These are phyloP conservation scores for Henicopernis longicauda DNA, from an alignment of 2,113 vertebrate species.

Conservation along the genomic window DNA sequence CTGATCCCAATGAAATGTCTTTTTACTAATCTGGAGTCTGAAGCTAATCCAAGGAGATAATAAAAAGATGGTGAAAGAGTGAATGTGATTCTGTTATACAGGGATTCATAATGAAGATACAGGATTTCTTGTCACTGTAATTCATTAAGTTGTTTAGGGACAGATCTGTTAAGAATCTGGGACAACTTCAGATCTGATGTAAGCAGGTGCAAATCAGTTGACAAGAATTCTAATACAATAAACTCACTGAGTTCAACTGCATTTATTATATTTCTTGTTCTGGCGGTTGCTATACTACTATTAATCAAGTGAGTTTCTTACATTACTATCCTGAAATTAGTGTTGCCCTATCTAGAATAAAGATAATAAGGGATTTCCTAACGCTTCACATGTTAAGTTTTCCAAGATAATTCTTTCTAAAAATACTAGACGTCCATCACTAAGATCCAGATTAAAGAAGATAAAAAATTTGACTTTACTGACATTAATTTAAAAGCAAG, in stretches of 20 bases:
- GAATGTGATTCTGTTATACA: background rate
- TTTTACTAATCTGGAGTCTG: constrained; percentile 23
- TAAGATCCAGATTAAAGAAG: background rate
- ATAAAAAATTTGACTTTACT: background rate
- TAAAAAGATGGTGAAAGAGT: background rate
- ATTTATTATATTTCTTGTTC: background rate
- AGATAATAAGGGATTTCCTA: background rate
- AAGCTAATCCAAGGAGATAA: constrained; percentile 7
- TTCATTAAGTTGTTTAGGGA: background rate
- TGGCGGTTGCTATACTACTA: background rate
- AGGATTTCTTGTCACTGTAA: background rate
- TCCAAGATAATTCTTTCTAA: background rate
- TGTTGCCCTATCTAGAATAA: background rate
- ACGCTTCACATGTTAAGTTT: background rate
- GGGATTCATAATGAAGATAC: background rate
- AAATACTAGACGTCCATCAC: background rate
- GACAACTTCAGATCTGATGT: background rate
- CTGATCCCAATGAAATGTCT: background rate
- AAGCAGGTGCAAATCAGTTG: background rate
- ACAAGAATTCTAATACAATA: background rate
- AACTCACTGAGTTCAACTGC: background rate
- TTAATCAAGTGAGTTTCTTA: background rate
- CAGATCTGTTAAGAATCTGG: background rate
- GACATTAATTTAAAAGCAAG: background rate
- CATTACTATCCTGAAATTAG: background rate